phyloP scores from a whole-genome alignment of 1,140 invertebrate species.

The Drosophila nigromelanica region DNA sequence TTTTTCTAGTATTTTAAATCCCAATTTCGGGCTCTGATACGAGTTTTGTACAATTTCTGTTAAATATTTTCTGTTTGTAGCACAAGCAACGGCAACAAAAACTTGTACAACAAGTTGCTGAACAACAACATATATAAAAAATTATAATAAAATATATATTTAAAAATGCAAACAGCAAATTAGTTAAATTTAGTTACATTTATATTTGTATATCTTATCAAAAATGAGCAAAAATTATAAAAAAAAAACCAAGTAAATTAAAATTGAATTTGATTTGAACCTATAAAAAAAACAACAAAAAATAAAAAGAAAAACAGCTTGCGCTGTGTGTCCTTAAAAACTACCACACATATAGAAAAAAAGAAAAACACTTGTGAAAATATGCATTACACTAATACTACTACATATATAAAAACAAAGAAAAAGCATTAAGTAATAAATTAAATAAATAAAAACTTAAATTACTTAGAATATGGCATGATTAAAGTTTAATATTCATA shows the following conservation, averaged over 20 bases:
- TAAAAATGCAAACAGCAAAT: constrained; percentile 46
- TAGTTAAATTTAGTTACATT: constrained; percentile 81
- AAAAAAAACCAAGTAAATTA: constrained; percentile 22
- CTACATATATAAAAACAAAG: constrained; percentile 48
- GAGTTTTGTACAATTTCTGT: constrained; percentile 57
- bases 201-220: constrained; percentile 70
- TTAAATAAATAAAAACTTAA: constrained; percentile 12
- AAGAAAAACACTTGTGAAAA: constrained; percentile 72
- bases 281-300: neutral
- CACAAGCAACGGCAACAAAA: constrained; percentile 58
- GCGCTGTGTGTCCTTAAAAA: constrained; percentile 54
- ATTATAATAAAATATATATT: constrained; percentile 24
- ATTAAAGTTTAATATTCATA: constrained; percentile 52
- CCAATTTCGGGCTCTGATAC: neutral
- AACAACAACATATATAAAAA: constrained; percentile 17
- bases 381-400: constrained; percentile 74
- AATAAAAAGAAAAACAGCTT: constrained; percentile 21
- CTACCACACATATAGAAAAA: constrained; percentile 18
- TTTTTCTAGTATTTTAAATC: constrained; percentile 14
- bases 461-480: constrained; percentile 63
- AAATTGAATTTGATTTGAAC: constrained; percentile 8
- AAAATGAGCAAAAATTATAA: constrained; percentile 34
- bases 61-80: constrained; percentile 64
- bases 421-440: constrained; percentile 10
- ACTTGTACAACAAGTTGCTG: constrained; percentile 75